phyloP scores from a whole-genome alignment of 2,113 vertebrate species.

The Lepus americanus region DNA sequence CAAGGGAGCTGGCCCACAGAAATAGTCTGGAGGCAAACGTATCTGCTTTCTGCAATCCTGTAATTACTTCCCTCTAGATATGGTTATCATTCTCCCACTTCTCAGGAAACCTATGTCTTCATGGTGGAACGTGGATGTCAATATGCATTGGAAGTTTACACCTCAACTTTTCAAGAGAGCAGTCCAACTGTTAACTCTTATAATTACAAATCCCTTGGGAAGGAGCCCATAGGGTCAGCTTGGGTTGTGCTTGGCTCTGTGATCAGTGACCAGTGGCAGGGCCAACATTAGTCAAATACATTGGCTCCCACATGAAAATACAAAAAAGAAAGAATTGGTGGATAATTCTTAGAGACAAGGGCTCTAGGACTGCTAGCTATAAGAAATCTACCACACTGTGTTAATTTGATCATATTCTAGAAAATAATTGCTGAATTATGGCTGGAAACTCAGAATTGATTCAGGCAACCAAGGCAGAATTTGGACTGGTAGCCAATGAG shows the following conservation, averaged over 20 bases:
- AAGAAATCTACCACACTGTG: no score
- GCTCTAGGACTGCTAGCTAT: neutral
- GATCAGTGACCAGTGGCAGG: neutral
- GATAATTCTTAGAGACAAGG: neutral
- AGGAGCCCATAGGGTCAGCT: neutral
- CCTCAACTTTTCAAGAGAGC: neutral
- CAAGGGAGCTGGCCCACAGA: neutral
- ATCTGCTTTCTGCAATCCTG: neutral
- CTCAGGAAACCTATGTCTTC: neutral
- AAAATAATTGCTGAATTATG: neutral
- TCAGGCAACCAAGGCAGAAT: neutral
- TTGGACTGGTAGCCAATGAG: neutral
- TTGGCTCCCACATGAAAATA: neutral
- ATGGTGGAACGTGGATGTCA: neutral
- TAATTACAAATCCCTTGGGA: neutral
- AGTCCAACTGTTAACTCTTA: neutral
- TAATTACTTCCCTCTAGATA: neutral
- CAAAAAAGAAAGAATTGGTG: neutral
- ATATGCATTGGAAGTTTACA: neutral
- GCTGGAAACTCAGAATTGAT: neutral
- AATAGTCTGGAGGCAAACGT: neutral
- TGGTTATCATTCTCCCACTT: neutral
- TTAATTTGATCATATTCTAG: neutral
- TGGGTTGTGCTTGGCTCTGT: neutral
- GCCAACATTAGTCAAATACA: neutral